Conservation (phyloP, 2,797 vertebrate genomes). For the Micromesistius poutassou region DNA sequence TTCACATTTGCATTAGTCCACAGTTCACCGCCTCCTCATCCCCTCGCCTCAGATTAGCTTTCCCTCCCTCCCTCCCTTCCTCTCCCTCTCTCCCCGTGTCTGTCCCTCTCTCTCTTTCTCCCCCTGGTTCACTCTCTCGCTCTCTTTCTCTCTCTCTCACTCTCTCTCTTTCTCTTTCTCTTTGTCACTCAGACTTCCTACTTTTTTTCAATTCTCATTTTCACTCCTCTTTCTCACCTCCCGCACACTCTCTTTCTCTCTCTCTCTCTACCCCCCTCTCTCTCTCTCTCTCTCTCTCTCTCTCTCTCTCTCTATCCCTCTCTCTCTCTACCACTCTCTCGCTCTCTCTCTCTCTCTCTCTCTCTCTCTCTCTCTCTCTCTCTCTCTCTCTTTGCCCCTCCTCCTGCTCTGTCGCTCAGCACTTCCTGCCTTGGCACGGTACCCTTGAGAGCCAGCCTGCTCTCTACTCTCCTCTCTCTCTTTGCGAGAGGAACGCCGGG, state of each 20-base stretch:
- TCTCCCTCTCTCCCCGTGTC: not conserved
- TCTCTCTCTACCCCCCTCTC: not conserved
- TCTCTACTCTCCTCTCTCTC: slow-evolving; percentile 55
- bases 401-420: slow-evolving; percentile 40
- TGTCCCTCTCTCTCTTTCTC: not conserved
- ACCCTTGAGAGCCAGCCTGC: slow-evolving; percentile 72
- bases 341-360: not conserved
- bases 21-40: slow-evolving; percentile 36
- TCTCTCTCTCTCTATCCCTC: slow-evolving; percentile 34
- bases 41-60: slow-evolving; percentile 39
- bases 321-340: not conserved
- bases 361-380: not conserved
- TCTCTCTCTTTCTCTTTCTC: not conserved
- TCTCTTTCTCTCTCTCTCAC: slow-evolving; percentile 4
- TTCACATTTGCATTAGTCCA: slow-evolving; percentile 44
- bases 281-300: not conserved
- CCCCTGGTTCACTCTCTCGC: slow-evolving; percentile 8
- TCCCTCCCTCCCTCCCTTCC: slow-evolving; percentile 1
- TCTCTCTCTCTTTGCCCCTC: slow-evolving; percentile 8
- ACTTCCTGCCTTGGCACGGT: slow-evolving; percentile 72
- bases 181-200: not conserved
- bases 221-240: not conserved
- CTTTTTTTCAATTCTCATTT: slow-evolving; percentile 1
- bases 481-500: slow-evolving; percentile 50
- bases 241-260: not conserved